phyloP scores from a whole-genome alignment of 2,888 invertebrate species.

The Sarcophaga variegata region DNA sequence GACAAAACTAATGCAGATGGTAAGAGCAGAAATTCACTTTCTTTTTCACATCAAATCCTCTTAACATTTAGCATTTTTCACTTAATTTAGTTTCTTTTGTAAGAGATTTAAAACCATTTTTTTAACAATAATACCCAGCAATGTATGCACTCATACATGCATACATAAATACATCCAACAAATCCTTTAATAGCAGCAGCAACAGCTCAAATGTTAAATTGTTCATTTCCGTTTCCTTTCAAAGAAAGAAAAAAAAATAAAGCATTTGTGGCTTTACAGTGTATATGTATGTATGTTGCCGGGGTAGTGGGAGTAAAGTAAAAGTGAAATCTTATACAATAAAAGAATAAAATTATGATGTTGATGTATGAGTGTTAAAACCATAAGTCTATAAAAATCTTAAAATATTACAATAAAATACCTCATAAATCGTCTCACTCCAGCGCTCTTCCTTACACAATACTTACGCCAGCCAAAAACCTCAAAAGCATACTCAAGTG shows the following conservation, averaged over 20 bases:
- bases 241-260: slow-evolving; percentile 22
- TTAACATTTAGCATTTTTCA: slow-evolving; percentile 52
- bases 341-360: slow-evolving; percentile 10
- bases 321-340: slow-evolving; percentile 33
- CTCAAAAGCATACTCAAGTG: slow-evolving; percentile 20
- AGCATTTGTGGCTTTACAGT: slow-evolving; percentile 10
- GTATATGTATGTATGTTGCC: background rate
- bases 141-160: background rate
- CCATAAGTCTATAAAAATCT: slow-evolving; percentile 69
- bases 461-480: background rate
- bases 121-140: background rate
- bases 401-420: slow-evolving; percentile 65
- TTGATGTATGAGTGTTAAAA: slow-evolving; percentile 61
- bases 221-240: slow-evolving; percentile 67
- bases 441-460: background rate
- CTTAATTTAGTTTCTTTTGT: slow-evolving; percentile 56
- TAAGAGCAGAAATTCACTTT: slow-evolving; percentile 72
- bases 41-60: slow-evolving; percentile 41
- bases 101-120: slow-evolving; percentile 6
- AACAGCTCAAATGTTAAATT: slow-evolving; percentile 66
- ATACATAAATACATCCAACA: background rate
- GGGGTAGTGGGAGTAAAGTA: slow-evolving; percentile 21
- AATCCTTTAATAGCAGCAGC: background rate
- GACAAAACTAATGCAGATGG: slow-evolving; percentile 75
- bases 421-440: background rate